Base-by-base conservation (phyloP, 2,797 vertebrate genomes). In the Odontamblyopus lacepedii region DNA sequence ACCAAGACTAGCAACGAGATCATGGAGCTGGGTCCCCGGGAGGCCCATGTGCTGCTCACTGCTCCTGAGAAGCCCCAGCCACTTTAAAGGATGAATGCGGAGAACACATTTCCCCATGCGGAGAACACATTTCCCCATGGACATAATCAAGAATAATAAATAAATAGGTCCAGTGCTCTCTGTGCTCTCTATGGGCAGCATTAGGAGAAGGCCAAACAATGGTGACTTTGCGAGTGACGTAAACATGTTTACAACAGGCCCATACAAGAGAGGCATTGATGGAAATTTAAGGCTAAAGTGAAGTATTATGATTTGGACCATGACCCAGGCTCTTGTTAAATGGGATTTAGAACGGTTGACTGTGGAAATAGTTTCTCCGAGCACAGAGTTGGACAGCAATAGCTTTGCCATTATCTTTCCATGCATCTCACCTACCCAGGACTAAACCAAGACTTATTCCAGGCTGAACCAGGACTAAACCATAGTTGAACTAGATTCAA, bases 211-310 rank as follows among this genome's bases (percentile, higher is more conserved):
- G 19, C 38, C 63, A 18, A 16, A 64, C 63, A 64, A 64, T 64
- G 41, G n/a, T 48, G 63, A 64, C 38, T 64, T 64, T 64, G 35
- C 38, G 7, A 48, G 38, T 6, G 38, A 15, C 27, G 23, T 26
- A 64, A 64, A 64, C 38, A 64, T 64, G 61, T 63, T 63, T 64
- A 64, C 32, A 38, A 38, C 30, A 12, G 9, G 16, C n/a, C 23
- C 26, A 44, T 26, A 44, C 13, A 64, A 64, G 23, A 27, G 11
- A 11, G 19, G 12, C 12, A 48, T 23, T 44, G 35, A 26, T 41
- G 19, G 32, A 30, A 26, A 15, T 63, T 63, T n/a, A 35, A 18
- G 60, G 30, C 60, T 38, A 62, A 63, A 35, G 30, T 63, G 35
- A 30, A 38, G 15, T 38, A 11, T 38, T 63, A 35, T 63, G n/a